These are phyloP conservation scores for Mamestra brassicae DNA, from an alignment of 2,888 invertebrate species.

Conservation along the genomic window DNA sequence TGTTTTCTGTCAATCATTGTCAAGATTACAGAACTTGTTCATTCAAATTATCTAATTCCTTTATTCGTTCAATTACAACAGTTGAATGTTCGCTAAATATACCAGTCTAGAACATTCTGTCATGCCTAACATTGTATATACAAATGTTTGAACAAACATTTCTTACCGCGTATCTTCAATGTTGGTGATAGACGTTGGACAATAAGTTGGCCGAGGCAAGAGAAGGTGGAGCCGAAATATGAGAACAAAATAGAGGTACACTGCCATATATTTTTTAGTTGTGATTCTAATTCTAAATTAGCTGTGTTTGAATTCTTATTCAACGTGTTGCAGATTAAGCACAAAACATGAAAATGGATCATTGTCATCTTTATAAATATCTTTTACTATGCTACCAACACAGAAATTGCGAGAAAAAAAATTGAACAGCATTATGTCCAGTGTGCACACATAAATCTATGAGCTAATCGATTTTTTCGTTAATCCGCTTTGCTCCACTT, in stretches of 20 bases:
- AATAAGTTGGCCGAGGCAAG: not conserved
- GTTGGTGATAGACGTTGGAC: conserved; percentile 36
- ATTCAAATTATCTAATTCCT: not conserved
- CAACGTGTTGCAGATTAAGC: no score
- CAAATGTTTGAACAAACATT: conserved; percentile 24
- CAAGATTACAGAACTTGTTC: not conserved
- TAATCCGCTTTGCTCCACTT: not conserved
- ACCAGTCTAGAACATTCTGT: conserved; percentile 57
- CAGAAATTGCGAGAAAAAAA: no score
- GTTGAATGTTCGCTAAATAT: conserved; percentile 46
- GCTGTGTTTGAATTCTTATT: no score
- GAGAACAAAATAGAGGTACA: not conserved
- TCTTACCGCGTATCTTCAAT: conserved; percentile 11
- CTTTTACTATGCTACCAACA: no score
- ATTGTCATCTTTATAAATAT: no score
- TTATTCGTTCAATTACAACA: conserved; percentile 19
- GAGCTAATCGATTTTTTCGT: no score
- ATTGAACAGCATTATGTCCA: no score
- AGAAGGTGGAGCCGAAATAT: not conserved
- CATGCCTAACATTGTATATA: not conserved
- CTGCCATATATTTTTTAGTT: not conserved
- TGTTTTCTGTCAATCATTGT: conserved; percentile 2
- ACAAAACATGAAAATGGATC: no score
- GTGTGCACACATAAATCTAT: no score
- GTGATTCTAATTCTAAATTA: not conserved